Base-by-base conservation (phyloP, 2,888 invertebrate genomes). In the Lymantria monacha region DNA sequence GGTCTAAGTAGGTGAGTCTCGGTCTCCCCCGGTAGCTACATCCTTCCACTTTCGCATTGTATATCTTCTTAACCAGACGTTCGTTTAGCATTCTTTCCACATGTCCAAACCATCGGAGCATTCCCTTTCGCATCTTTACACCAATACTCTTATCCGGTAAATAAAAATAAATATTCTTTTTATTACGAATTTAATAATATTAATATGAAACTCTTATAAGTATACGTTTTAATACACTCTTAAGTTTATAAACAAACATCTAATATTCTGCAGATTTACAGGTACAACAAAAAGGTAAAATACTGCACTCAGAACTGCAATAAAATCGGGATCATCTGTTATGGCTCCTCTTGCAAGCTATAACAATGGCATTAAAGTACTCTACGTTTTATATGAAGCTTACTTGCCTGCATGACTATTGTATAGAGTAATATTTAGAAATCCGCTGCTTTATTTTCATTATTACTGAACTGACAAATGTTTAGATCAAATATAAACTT, bases 321-420 rank as follows among this genome's bases (percentile, higher is more conserved):
- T 88, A 87, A 87, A 86, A 84, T 79, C 81, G 81, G 85, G 83
- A 87, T 88, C 85, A 83, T 76, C 85, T 79, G 85, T 82, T 85
- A 85, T 84, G 81, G 83, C 79, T 78, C 73, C 79, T 73, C 80
- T 79, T 80, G 74, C 72, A 77, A 76, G 76, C 70, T 76, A 69
- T 80, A 85, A 86, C 86, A 87, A 84, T 85, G 79, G 82, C 74
- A 72, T 77, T 77, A 79, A 76, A 76, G 72, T 70, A 70, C 69
- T 56, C 64, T 66, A 63, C 71, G 72, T 70, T 81, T 74, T 79
- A 72, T 79, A 69, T 71, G 69, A 63, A 68, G 42, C 65, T 67
- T 61, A 59, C 51, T 53, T 58, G 63, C 64, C 58, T 67, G 62
- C 62, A 61, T 64, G 61, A 53, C 59, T 58, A 46, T 46, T 47